Percentiles rank a stretch among this genome's conserved stretches.
Conservation (phyloP, 2,113 vertebrate species). For the Pavo muticus region DNA sequence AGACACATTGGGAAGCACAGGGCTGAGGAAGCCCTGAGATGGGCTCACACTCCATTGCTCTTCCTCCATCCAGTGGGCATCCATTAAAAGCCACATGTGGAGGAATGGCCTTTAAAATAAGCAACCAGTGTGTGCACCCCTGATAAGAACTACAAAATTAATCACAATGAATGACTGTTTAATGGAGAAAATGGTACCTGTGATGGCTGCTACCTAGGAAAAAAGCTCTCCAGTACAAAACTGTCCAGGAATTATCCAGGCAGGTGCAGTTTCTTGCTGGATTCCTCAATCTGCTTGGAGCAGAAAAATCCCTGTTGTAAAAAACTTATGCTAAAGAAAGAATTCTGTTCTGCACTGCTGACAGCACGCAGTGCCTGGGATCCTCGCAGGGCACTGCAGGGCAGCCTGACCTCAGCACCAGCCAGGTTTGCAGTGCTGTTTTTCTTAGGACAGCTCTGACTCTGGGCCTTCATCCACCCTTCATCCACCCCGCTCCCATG, state of each 20-base stretch:
- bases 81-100: neutral
- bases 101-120: neutral
- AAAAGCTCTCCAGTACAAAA: neutral
- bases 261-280: neutral
- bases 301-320: neutral
- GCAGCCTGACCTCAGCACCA: neutral
- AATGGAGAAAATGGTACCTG: slow-evolving; percentile 3
- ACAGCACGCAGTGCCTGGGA: neutral
- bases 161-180: neutral
- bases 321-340: neutral
- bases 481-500: neutral
- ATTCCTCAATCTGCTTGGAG: neutral
- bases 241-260: neutral
- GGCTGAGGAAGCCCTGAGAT: slow-evolving; percentile 11
- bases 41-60: neutral
- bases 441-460: neutral
- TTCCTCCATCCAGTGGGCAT: neutral
- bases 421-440: fast-evolving
- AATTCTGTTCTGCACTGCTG: neutral
- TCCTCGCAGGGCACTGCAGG: fast-evolving
- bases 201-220: neutral
- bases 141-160: slow-evolving; percentile 34
- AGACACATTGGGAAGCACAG: slow-evolving; percentile 2
- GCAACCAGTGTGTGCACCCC: neutral
- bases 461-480: neutral